These are phyloP conservation scores for Malurus melanocephalus DNA, from an alignment of 2,113 vertebrate genomes.

Conservation along the genomic window DNA sequence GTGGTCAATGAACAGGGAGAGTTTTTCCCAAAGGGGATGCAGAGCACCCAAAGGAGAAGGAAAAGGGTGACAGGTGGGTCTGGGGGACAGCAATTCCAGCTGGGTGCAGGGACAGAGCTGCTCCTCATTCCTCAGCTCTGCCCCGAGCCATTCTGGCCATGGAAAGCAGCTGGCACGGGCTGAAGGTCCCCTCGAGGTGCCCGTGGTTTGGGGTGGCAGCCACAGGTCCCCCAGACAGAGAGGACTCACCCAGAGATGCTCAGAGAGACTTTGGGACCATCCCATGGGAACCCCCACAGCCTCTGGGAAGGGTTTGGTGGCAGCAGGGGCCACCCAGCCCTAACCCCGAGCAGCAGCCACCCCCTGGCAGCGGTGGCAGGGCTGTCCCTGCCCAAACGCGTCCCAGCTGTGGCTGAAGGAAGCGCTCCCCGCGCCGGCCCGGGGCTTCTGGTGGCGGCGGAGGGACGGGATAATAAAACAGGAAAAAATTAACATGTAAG, in stretches of 20 bases:
- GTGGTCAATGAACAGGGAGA: not conserved
- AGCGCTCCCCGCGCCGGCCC: conserved; percentile 16
- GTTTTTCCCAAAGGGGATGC: not conserved
- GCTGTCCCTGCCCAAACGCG: not conserved
- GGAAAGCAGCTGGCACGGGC: not conserved
- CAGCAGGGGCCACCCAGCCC: not conserved
- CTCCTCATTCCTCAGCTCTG: not conserved
- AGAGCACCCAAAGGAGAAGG: not conserved
- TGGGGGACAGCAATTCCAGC: not conserved
- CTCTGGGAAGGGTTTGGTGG: not conserved
- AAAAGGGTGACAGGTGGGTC: not conserved
- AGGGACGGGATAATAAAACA: conserved; percentile 73
- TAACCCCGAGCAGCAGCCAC: not conserved
- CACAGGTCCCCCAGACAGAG: not conserved
- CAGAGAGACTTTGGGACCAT: not conserved
- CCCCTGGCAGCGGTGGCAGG: not conserved
- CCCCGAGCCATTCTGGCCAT: rapidly evolving
- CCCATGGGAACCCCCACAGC: rapidly evolving
- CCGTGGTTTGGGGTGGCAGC: not conserved
- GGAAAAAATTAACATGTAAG: conserved; percentile 80
- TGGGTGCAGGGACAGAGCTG: not conserved
- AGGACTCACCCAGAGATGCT: not conserved
- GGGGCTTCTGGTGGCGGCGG: conserved; percentile 39
- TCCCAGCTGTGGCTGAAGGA: conserved; percentile 28
- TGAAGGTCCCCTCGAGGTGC: not conserved